A percentile compares a stretch with the other conserved stretches of the same genome.
Evolutionary conservation across 1,140 invertebrate species (phyloP).

Genomic region (Lepidurus couesii): DNA sequence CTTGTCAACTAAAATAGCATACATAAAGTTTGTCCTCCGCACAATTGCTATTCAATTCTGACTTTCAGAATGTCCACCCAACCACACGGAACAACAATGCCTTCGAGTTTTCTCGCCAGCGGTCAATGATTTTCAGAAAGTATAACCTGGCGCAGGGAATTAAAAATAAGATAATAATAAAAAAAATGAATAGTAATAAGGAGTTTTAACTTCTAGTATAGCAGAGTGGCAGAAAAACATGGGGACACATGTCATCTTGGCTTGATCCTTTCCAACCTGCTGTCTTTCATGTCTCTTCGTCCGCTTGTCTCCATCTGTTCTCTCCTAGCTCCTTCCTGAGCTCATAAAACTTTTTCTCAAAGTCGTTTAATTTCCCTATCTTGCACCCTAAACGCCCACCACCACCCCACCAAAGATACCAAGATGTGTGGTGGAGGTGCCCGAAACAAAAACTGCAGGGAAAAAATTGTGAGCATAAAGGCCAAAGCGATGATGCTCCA

Average conservation of each 20-base stretch:
- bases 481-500: not conserved
- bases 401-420: not conserved
- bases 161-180: not conserved
- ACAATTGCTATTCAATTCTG: constrained; percentile 11
- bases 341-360: not conserved
- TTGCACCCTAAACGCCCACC: not conserved
- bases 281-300: constrained; percentile 15
- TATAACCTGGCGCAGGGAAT: not conserved
- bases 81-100: not conserved
- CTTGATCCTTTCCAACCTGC: constrained; percentile 21
- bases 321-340: not conserved
- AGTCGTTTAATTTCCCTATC: constrained; percentile 4
- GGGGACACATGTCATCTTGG: not conserved
- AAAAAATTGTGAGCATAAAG: not conserved
- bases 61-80: constrained; percentile 13
- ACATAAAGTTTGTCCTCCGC: not conserved
- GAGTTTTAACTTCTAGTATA: constrained; percentile 9
- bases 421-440: not conserved
- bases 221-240: not conserved
- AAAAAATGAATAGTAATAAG: constrained; percentile 15
- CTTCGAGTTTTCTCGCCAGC: not conserved
- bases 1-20: constrained; percentile 15
- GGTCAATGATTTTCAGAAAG: not conserved
- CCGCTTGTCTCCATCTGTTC: constrained; percentile 19
- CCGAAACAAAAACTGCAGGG: not conserved